These are phyloP conservation scores for Ormyrus pomaceus DNA, from an alignment of 2,888 invertebrate species.

Conservation along the genomic window DNA sequence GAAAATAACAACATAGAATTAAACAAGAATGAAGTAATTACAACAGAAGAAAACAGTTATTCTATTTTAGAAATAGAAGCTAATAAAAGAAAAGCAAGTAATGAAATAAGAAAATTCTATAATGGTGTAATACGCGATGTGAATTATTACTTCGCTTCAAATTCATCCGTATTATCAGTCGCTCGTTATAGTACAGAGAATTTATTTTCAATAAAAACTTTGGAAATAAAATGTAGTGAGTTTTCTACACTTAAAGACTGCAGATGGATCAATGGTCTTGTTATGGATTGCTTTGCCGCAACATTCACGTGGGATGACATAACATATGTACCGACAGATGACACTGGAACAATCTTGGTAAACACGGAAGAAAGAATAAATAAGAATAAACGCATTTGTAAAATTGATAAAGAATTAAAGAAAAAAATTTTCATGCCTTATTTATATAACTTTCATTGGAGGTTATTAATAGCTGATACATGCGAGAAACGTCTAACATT, in stretches of 20 bases:
- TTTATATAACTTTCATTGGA: slow-evolving; percentile 2
- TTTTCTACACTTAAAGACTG: neutral
- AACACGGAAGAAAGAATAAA: neutral
- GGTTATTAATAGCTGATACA: neutral
- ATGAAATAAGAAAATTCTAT: neutral
- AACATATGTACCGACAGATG: slow-evolving; percentile 12
- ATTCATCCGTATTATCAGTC: slow-evolving; percentile 29
- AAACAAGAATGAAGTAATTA: neutral
- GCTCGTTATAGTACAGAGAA: slow-evolving; percentile 18
- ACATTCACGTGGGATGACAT: neutral
- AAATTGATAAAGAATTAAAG: neutral
- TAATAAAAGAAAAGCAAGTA: too few relatives aligned
- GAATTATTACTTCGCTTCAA: slow-evolving; percentile 44
- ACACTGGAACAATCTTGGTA: neutral
- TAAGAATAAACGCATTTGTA: neutral
- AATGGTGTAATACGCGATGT: neutral
- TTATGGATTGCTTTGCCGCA: slow-evolving; percentile 6
- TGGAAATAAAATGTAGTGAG: slow-evolving; percentile 7
- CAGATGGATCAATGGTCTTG: neutral
- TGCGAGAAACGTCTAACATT: neutral
- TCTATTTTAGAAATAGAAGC: neutral
- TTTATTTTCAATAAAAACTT: neutral
- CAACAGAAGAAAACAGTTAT: neutral
- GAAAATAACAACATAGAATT: neutral
- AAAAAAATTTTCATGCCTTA: slow-evolving; percentile 16